Percentiles rank a stretch among this genome's conserved stretches.
phyloP scores from a whole-genome alignment of 2,888 invertebrate genomes.

The Drosophila infuscata region DNA sequence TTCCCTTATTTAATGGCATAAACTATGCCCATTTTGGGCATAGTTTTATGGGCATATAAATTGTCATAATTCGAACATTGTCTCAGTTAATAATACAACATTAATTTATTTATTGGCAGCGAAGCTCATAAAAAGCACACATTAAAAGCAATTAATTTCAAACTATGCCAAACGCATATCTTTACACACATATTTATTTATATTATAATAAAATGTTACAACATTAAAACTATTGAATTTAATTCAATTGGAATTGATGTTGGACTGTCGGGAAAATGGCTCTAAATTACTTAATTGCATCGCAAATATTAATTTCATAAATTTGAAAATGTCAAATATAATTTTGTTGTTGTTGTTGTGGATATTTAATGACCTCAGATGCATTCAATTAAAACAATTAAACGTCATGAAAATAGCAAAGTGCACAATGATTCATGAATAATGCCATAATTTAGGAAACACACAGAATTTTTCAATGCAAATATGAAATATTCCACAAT shows the following conservation, averaged over 20 bases:
- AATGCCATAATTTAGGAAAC: conserved; percentile 54
- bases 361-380: conserved; percentile 64
- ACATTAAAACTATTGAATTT: conserved; percentile 27
- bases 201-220: conserved; percentile 15
- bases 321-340: conserved; percentile 60
- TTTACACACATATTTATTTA: neutral
- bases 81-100: conserved; percentile 71
- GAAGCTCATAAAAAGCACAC: conserved; percentile 29
- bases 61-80: conserved; percentile 60
- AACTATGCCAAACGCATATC: conserved; percentile 22
- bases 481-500: conserved; percentile 59
- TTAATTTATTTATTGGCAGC: conserved; percentile 63
- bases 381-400: conserved; percentile 74
- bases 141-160: conserved; percentile 62
- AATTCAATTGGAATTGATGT: conserved; percentile 55
- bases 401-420: conserved; percentile 66
- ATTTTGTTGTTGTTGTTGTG: conserved; percentile 30
- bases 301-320: conserved; percentile 68
- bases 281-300: conserved; percentile 51
- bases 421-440: conserved; percentile 57
- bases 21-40: conserved; percentile 25
- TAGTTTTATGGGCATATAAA: conserved; percentile 51
- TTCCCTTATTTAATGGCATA: conserved; percentile 31
- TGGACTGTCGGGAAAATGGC: conserved; percentile 13
- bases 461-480: conserved; percentile 11